Base-by-base conservation (phyloP, 37 sponge, comb jelly and placozoan species). In the Beroe ovata region DNA sequence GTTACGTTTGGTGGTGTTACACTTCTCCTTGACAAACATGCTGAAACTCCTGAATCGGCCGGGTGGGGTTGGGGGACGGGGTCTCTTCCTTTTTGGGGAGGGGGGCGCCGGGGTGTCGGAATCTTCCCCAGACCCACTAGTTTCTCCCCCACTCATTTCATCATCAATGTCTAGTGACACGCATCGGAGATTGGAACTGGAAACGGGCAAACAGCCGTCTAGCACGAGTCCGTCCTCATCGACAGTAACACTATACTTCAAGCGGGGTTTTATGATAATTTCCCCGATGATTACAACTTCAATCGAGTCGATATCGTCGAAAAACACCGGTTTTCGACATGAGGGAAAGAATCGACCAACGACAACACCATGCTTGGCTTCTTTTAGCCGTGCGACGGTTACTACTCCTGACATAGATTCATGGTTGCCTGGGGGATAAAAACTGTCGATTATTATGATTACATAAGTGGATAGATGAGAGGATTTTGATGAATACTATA, bases 271-370 rank as follows among this genome's bases (percentile, higher is more conserved):
- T 1, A 77, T 30, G 22, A 41, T 30, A 2, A 77, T 11, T 1
- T 77, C 54, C 19, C 84, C 84, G 21, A 77, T 23, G 26, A 42
- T 6, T 14, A 77, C 54, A 30, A 77, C 23, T 23, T 77, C 84
- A 28, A 77, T 77, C 11, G 26, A 32, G n/a, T 11, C 84, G 1
- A 1, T 14, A 8, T 25, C 20, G 28, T 77, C 84, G 41, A 8
- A 77, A 23, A 77, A 35, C 3, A 39, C n/a, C 1, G 54, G 19
- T 40, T 77, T 77, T 30, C 26, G 21, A 3, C 23, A 8, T 1
- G 84, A 36, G 21, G 23, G 54, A 47, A 47, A 47, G 54, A 47
- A 47, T 1, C 16, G 69, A 62, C 28, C 63, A 62, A 16, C 21
- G 16, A 33, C 69, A 4, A 18, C 16, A 2, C 69, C 69, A 32